phyloP scores from a whole-genome alignment of 2,888 invertebrate genomes.

The Aromia moschata region DNA sequence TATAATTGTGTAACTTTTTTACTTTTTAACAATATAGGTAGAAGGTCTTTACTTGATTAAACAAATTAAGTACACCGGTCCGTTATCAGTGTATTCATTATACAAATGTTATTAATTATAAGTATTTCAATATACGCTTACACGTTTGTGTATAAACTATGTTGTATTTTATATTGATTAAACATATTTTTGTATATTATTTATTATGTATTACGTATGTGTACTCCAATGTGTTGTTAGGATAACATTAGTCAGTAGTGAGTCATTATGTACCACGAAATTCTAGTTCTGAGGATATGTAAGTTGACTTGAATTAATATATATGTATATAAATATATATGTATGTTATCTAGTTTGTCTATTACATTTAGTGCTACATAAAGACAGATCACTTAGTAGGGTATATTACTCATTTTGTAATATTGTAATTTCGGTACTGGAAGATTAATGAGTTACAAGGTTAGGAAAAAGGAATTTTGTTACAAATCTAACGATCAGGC shows the following conservation, averaged over 20 bases:
- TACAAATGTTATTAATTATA: constrained; percentile 24
- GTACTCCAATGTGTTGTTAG: neutral
- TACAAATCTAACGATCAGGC: too few relatives aligned
- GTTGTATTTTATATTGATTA: constrained; percentile 47
- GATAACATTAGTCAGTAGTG: neutral
- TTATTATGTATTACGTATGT: constrained; percentile 23
- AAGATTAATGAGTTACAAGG: too few relatives aligned
- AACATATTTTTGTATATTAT: constrained; percentile 28
- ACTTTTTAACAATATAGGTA: too few relatives aligned
- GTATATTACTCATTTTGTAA: too few relatives aligned
- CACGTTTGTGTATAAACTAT: constrained; percentile 48
- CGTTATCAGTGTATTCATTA: constrained; percentile 27
- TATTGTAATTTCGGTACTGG: too few relatives aligned
- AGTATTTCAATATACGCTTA: constrained; percentile 31
- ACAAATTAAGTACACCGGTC: too few relatives aligned
- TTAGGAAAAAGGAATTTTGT: too few relatives aligned
- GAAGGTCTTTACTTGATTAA: too few relatives aligned
- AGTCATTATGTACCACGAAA: neutral
- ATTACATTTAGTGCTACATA: constrained; percentile 15
- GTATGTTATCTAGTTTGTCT: constrained; percentile 2
- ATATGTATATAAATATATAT: neutral
- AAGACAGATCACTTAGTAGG: too few relatives aligned
- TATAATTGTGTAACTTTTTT: too few relatives aligned
- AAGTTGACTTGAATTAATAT: neutral
- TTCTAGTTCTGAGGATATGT: neutral